Conservation (phyloP, 2,797 vertebrate genomes). For the Melanogrammus aeglefinus region DNA sequence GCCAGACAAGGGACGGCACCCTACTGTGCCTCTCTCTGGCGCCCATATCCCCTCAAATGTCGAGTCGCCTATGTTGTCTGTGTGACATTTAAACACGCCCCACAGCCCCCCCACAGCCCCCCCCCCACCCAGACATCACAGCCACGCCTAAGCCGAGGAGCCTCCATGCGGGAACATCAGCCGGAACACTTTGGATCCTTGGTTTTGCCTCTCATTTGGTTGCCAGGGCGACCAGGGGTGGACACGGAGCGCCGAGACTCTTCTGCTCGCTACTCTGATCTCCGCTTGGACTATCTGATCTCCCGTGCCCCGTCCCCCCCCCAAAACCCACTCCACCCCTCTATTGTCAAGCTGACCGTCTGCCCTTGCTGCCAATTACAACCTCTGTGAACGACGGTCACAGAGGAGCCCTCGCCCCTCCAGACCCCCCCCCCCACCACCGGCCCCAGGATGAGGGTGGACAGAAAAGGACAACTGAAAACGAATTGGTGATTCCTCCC, state of each 20-base stretch:
- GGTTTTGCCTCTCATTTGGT: too few species aligned
- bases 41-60: neutral
- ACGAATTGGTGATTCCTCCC: neutral
- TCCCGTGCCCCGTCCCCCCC: too few species aligned
- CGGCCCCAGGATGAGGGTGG: neutral
- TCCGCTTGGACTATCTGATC: too few species aligned
- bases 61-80: neutral
- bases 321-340: too few species aligned
- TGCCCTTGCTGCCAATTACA: too few species aligned
- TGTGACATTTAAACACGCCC: neutral
- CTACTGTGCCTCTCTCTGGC: neutral
- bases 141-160: neutral
- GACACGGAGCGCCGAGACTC: neutral
- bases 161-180: neutral
- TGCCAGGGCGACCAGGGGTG: neutral
- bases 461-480: neutral
- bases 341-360: too few species aligned
- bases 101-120: too few species aligned
- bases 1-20: too few species aligned
- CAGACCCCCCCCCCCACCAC: neutral
- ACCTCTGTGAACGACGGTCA: too few species aligned
- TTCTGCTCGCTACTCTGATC: too few species aligned
- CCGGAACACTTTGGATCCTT: neutral
- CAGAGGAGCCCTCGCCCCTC: too few species aligned
- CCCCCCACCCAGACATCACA: neutral